Evolutionary conservation across 2,888 invertebrate species (phyloP), one percentile per base, ranked within the genome.

Genomic region (Eudemis profundana): DNA sequence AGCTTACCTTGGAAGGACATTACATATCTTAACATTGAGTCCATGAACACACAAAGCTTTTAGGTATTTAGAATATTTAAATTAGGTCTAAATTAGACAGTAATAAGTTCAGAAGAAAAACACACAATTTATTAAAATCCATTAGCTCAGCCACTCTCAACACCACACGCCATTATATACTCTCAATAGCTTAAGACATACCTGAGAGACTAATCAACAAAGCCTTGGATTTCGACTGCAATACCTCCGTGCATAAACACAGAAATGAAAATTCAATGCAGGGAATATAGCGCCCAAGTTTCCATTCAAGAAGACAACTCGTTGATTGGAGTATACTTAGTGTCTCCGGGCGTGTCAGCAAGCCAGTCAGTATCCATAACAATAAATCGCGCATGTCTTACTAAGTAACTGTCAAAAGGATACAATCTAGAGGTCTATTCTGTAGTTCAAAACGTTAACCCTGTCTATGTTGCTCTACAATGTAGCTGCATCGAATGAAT

Each of bases 351-450:
- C 54, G 62, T 47, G 62, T 54, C 46, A 49, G 14, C 42, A 10
- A 47, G 17, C 19, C 50, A 7, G 4, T 17, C 54, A 12, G 40
- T 27, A 27, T 49, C 57, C 57, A 68, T 68, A 69, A 69, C 53
- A 67, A 74, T 77, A 77, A 74, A 75, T 74, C 68, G 60, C 68
- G 67, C 71, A 74, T 68, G 74, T 70, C 70, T 70, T 74, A 72
- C 72, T 68, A 67, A 72, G 68, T 72, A 77, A 74, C 78, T 75
- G 83, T 79, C 84, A 80, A 73, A 61, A 74, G 78, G 86, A 87
- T 87, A 75, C 74, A 81, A 87, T 89, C 87, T 72, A 68, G 61
- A 19, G 50, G 27, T 23, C 3, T 40, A 36, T 54, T 10, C 23
- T 42, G 10, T 15, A 14, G 21, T 23, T 38, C 50, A 2, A 21